Percentiles rank a stretch among this genome's conserved stretches.
These are phyloP conservation scores for Napeogenes inachia DNA, from an alignment of 2,888 invertebrate species.

Conservation along the genomic window DNA sequence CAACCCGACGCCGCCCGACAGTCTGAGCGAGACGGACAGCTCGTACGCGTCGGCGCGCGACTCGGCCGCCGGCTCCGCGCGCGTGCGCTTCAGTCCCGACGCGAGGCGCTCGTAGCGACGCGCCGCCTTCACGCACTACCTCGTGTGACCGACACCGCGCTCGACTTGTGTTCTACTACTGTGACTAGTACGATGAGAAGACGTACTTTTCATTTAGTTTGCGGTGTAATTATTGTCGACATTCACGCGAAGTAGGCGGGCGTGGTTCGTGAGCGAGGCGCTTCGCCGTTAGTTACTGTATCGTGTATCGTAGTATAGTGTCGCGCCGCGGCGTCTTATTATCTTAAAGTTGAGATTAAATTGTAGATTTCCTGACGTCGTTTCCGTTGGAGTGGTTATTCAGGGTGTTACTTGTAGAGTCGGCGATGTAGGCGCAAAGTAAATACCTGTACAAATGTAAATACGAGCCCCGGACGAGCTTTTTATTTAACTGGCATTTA, in stretches of 20 bases:
- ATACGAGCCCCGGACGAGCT: slow-evolving; percentile 49
- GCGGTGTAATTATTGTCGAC: not conserved
- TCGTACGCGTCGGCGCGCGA: slow-evolving; percentile 93
- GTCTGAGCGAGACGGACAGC: slow-evolving; percentile 88
- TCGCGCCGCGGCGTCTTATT: not conserved
- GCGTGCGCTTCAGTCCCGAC: slow-evolving; percentile 88
- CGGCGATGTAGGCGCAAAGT: slow-evolving; percentile 35
- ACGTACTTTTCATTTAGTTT: too few species aligned
- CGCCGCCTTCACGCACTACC: slow-evolving; percentile 71
- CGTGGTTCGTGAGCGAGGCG: too few species aligned
- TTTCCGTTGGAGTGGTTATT: slow-evolving; percentile 17
- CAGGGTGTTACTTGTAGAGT: slow-evolving; percentile 24
- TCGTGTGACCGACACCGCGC: slow-evolving; percentile 51
- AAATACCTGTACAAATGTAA: slow-evolving; percentile 51
- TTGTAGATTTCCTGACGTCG: too few species aligned
- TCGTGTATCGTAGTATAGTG: not conserved
- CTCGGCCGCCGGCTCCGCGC: slow-evolving; percentile 81
- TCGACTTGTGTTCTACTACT: too few species aligned
- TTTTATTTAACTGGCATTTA: slow-evolving; percentile 48
- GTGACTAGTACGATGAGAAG: too few species aligned
- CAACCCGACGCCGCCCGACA: slow-evolving; percentile 91
- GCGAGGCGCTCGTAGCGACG: slow-evolving; percentile 74
- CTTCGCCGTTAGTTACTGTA: not conserved
- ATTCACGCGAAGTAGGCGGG: too few species aligned
- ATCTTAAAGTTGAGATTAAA: not conserved